Conservation (phyloP, 2,113 vertebrate species). For the Holacanthus passer region DNA sequence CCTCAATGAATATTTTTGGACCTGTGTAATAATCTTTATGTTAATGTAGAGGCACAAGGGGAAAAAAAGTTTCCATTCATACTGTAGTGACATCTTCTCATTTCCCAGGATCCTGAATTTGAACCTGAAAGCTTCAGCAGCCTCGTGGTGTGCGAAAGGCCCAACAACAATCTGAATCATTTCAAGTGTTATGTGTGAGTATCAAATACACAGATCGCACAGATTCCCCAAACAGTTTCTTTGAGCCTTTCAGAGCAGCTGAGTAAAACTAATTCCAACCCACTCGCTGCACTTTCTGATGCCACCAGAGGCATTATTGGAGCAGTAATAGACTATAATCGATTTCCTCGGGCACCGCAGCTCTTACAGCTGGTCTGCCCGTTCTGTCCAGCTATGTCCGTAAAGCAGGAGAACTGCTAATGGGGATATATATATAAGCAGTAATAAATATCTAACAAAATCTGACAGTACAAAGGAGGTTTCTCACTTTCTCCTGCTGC, state of each 20-base stretch:
- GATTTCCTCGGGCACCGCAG: conserved; percentile 69
- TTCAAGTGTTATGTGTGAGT: conserved; percentile 92
- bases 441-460: conserved; percentile 72
- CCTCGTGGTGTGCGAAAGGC: conserved; percentile 90
- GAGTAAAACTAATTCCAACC: conserved; percentile 70
- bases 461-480: conserved; percentile 66
- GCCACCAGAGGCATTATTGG: conserved; percentile 58
- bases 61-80: conserved; percentile 21
- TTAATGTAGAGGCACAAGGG: conserved; percentile 22
- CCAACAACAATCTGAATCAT: conserved; percentile 91
- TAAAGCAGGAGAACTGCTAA: conserved; percentile 67
- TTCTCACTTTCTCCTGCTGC: conserved; percentile 66
- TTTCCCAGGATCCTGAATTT: conserved; percentile 73
- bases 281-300: conserved; percentile 62
- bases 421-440: conserved; percentile 57
- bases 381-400: conserved; percentile 44
- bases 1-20: neutral
- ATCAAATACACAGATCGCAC: conserved; percentile 55
- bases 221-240: conserved; percentile 47
- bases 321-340: conserved; percentile 72
- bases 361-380: conserved; percentile 56
- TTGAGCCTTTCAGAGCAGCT: conserved; percentile 48
- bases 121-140: conserved; percentile 87
- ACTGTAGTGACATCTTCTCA: neutral
- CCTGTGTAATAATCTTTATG: neutral